Evolutionary conservation across 2,888 invertebrate species (phyloP).

Genomic region (Himalopsyche japonica): DNA sequence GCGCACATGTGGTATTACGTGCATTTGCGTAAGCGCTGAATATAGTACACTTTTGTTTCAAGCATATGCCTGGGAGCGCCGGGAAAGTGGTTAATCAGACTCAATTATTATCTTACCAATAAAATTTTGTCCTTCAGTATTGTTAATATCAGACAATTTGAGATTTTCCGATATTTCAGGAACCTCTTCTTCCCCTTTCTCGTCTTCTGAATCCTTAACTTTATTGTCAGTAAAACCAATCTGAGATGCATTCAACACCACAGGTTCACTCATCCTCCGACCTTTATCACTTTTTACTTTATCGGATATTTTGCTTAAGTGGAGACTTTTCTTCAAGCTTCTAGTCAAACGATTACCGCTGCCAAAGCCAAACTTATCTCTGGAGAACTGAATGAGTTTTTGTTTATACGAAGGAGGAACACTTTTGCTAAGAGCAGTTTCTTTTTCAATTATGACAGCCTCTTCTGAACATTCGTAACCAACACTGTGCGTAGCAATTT

Average conservation of each 20-base stretch:
- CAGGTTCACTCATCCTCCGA: constrained; percentile 56
- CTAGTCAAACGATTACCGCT: constrained; percentile 56
- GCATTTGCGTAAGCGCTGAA: too few species aligned
- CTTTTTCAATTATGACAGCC: constrained; percentile 10
- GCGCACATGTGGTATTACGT: too few species aligned
- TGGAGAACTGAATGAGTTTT: constrained; percentile 57
- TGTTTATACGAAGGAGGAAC: constrained; percentile 60
- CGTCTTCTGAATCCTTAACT: background rate
- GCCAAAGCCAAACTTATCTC: constrained; percentile 56
- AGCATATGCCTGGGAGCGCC: too few species aligned
- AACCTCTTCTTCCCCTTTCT: constrained; percentile 10
- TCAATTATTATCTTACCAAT: constrained; percentile 44
- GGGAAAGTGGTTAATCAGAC: too few species aligned
- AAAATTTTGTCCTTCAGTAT: constrained; percentile 46
- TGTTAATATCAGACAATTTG: constrained; percentile 31
- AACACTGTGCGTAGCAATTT: constrained; percentile 3
- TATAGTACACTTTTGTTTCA: too few species aligned
- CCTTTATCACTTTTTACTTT: constrained; percentile 53
- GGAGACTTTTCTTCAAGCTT: constrained; percentile 58
- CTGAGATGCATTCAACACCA: constrained; percentile 42
- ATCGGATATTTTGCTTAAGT: constrained; percentile 56
- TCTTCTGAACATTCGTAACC: constrained; percentile 10
- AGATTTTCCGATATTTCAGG: constrained; percentile 28
- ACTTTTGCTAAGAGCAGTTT: constrained; percentile 54
- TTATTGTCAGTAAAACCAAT: background rate